phyloP scores from a whole-genome alignment of 2,113 vertebrate genomes.

The Aythya baeri region DNA sequence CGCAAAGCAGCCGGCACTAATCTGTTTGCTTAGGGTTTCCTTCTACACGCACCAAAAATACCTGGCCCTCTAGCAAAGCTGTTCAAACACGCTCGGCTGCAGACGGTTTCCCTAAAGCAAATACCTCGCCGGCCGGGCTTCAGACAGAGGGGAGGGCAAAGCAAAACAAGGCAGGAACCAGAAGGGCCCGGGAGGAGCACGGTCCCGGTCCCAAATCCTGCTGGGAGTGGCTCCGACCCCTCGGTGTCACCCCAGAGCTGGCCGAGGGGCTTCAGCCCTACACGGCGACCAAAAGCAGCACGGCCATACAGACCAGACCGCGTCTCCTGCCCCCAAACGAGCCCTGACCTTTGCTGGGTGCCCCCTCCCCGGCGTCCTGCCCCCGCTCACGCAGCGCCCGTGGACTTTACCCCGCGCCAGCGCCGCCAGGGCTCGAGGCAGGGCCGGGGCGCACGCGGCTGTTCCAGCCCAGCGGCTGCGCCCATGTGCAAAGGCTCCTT shows the following conservation, averaged over 20 bases:
- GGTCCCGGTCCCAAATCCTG: background rate
- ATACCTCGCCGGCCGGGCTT: fast-evolving
- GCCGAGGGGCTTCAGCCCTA: no score
- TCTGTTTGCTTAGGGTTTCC: background rate
- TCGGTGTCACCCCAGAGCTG: no score
- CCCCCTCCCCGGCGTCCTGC: background rate
- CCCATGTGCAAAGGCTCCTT: background rate
- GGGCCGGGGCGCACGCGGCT: background rate
- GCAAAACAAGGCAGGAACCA: background rate
- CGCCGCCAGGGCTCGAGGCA: background rate
- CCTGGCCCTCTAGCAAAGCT: background rate
- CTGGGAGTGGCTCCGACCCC: no score
- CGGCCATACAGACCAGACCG: no score
- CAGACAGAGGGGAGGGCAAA: background rate
- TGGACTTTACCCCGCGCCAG: background rate
- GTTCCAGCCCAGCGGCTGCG: background rate
- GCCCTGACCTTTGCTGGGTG: constrained; percentile 55
- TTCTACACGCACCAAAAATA: background rate
- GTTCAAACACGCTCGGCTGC: background rate
- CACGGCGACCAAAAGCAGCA: no score
- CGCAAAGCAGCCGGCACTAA: background rate
- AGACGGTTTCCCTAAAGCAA: background rate
- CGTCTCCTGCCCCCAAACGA: background rate
- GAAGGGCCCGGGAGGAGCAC: background rate
- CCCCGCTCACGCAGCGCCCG: background rate